Base-by-base conservation (phyloP, 2,888 invertebrate genomes). In the Ochropleura leucogaster region DNA sequence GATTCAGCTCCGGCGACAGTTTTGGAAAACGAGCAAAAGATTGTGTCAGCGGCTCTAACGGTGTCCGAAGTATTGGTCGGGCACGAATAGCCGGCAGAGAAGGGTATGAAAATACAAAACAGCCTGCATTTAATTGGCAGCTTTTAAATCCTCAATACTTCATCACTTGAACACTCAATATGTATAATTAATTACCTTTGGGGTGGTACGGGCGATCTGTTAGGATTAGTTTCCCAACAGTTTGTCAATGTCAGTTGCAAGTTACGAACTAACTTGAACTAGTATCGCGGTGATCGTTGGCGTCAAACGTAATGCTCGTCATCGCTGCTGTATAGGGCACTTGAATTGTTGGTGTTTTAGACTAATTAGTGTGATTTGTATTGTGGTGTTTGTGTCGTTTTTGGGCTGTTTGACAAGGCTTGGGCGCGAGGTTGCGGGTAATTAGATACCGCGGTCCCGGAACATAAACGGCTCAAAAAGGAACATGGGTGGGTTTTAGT, bases 171-270 rank as follows among this genome's bases (percentile, higher is more conserved):
- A 69, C 84, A 88, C 82, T 88, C 89, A 84, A 90, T 90, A 89
- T 88, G 87, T 87, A 88, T 90, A 89, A 92, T 92, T 92, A 92
- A 91, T 92, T 90, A 90, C 89, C 82, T 88, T 75, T 59, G 77
- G 81, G 79, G 72, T 79, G 73, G 79, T 84, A 74, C 81, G 75
- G 79, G 77, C 85, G 87, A 89, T 89, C 88, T 85, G 85, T 88
- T 85, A 85, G 88, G 88, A 92, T 90, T 91, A 91, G 89, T 88
- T 86, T 72, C 81, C 85, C 20, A 86, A 88, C 86, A 89, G 90
- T 92, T 92, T 92, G 90, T 92, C 93, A 92, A 88, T 86, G 92
- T 92, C 92, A 92, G 82, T 69, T 80, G 83, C 90, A 90, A 89
- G 88, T 89, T 88, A 72, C 72, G 71, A 87, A 82, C 81, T 76